phyloP scores from a whole-genome alignment of 1,140 invertebrate species.

The Lucilia sericata region DNA sequence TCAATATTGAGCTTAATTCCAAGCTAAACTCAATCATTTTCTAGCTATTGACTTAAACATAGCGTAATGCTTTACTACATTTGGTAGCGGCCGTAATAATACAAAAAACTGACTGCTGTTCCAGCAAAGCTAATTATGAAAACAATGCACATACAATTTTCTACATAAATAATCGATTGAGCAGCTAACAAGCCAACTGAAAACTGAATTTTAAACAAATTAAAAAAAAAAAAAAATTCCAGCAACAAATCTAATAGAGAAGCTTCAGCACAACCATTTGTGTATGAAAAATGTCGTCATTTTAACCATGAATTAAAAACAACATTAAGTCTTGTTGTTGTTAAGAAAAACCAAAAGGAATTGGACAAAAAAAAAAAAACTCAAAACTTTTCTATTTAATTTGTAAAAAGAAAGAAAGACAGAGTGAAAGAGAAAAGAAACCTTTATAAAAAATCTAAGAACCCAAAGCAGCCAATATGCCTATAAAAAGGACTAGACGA shows the following conservation, averaged over 20 bases:
- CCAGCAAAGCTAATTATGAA: conserved; percentile 48
- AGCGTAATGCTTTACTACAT: neutral
- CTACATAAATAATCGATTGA: conserved; percentile 20
- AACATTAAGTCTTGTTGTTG: neutral
- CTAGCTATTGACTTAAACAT: neutral
- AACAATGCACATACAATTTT: conserved; percentile 47
- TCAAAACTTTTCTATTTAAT: neutral
- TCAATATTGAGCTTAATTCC: neutral
- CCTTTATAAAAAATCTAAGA: neutral
- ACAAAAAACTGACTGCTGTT: neutral
- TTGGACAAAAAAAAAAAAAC: neutral
- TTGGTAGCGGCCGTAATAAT: conserved; percentile 20
- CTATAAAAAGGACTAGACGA: neutral
- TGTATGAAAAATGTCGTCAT: neutral
- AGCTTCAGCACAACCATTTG: neutral
- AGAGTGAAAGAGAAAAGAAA: too few species aligned
- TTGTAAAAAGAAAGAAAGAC: neutral
- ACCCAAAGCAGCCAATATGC: neutral
- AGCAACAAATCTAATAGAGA: neutral
- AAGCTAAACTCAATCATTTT: neutral
- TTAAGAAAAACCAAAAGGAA: neutral
- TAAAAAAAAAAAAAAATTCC: too few species aligned
- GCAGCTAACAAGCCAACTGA: neutral
- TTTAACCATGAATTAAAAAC: conserved; percentile 1
- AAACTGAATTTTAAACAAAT: neutral